Evolutionary conservation across 2,113 vertebrate genomes (phyloP), one percentile per base, ranked within the genome.

Genomic region (Etheostoma spectabile): DNA sequence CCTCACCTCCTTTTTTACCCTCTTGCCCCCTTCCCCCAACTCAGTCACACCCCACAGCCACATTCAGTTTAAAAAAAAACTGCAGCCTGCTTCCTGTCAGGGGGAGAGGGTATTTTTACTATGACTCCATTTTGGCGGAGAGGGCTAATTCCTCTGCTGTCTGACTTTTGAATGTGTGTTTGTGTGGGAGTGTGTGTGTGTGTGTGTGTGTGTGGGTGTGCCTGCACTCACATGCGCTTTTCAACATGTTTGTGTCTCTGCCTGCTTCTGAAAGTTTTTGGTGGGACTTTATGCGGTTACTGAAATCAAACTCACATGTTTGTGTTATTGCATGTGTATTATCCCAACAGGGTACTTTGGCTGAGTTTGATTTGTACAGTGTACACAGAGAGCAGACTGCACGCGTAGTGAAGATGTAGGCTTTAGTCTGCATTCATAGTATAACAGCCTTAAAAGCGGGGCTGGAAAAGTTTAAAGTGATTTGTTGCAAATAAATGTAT

Each of bases 51-150:
- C 72, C 82, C 79, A 60, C 65, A 57, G 66, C 86, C 86, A 80
- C 82, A 84, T 82, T 73, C 73, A 16, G 80, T 83, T 86, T 88
- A 2, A 3, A 30, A 76, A 82, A 62, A 82, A 79, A 85, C 35
- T n/a, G 68, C 33, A 68, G 84, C 67, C 75, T 71, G 83, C 86
- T 93, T 94, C 92, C 92, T 93, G 92, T 91, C 78, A 72, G 84
- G 16, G 62, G 66, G 63, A 74, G 52, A 77, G 80, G 63, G 83
- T 90, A 90, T 86, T 92, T 94, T 93, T 86, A 89, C 86, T 91
- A 84, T 64, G 83, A 86, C 85, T 89, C 82, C 77, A 73, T 88
- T 89, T 89, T 92, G 88, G 90, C 91, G 55, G 76, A 65, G 82
- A 68, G 60, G 73, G 74, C 72, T 87, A 89, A 88, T 86, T 84